phyloP scores from a whole-genome alignment of 2,113 vertebrate species.

The Platysteira castanea region DNA sequence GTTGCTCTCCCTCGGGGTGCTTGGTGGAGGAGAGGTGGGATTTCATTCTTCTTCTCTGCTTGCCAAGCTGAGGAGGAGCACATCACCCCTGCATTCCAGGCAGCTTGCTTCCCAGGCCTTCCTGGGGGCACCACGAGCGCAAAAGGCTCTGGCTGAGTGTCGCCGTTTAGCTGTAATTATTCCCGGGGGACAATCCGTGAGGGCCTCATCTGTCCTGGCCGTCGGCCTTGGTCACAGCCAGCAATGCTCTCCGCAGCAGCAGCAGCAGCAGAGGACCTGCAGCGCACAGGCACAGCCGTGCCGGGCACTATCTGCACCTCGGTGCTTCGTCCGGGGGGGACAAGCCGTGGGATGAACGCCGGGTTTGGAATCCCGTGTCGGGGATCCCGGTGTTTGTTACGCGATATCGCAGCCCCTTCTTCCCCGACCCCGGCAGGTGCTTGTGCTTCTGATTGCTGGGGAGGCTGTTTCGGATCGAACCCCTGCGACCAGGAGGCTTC shows the following conservation, averaged over 20 bases:
- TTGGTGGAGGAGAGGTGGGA: not conserved
- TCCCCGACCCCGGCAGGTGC: not conserved
- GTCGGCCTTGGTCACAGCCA: not conserved
- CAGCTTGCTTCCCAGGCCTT: not conserved
- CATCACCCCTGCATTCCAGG: rapidly evolving
- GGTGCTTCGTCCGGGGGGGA: rapidly evolving
- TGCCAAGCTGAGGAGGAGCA: not conserved
- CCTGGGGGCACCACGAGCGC: not conserved
- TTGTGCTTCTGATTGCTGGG: not conserved
- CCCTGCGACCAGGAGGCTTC: rapidly evolving
- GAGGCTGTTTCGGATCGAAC: not conserved
- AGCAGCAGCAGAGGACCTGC: not conserved
- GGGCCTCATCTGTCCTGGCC: not conserved
- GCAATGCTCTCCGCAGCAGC: not conserved
- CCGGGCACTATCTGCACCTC: not conserved
- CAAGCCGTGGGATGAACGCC: not conserved
- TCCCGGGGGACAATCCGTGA: not conserved
- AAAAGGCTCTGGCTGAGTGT: not conserved
- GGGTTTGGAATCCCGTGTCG: rapidly evolving
- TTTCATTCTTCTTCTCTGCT: not conserved
- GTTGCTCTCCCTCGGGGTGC: rapidly evolving
- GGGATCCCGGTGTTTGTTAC: rapidly evolving
- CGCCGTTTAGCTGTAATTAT: not conserved
- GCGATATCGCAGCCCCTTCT: rapidly evolving
- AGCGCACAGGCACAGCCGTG: not conserved